Evolutionary conservation across 2,888 invertebrate genomes (phyloP), one percentile per base, ranked within the genome.

Genomic region (Drosophila kokeensis): DNA sequence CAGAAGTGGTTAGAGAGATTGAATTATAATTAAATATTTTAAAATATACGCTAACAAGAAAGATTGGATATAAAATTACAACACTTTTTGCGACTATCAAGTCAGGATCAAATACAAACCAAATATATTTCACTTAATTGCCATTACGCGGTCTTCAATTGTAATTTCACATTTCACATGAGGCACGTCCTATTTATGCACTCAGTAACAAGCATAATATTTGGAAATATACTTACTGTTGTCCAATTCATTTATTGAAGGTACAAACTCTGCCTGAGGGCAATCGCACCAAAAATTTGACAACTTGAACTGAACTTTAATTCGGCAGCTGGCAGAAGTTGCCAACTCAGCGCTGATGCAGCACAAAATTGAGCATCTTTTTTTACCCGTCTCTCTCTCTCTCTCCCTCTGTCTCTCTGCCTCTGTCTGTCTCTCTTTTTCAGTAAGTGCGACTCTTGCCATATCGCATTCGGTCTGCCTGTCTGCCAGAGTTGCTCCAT

Each of bases 291-390:
- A 61, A 66, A 65, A 62, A 75, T 79, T 79, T 75, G 78, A 72
- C 75, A 79, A 60, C 65, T 75, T 68, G 38, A 71, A 71, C 30
- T 50, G 52, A 64, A 60, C 79, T 78, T 79, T 65, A 68, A 71
- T 71, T 57, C 75, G 50, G 40, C 29, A 53, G 64, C 53, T 64
- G 54, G 34, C 32, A 60, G 68, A 81, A 79, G 59, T 68, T 79
- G 83, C 64, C 69, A 77, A 67, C 77, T 77, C 79, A 80, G 81
- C 75, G 64, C 74, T 76, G 79, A 69, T 69, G 73, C 68, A 68
- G 79, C 72, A 69, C 50, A 61, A 76, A 83, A 71, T 66, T 63
- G 63, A 71, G 65, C 57, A 62, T 68, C 63, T 62, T 63, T 62
- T 58, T 58, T 54, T 57, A 54, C 30, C 2, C 30, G 38, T 32